Base-by-base conservation (phyloP, 2,888 invertebrate species). In the Alloplasta piceator region DNA sequence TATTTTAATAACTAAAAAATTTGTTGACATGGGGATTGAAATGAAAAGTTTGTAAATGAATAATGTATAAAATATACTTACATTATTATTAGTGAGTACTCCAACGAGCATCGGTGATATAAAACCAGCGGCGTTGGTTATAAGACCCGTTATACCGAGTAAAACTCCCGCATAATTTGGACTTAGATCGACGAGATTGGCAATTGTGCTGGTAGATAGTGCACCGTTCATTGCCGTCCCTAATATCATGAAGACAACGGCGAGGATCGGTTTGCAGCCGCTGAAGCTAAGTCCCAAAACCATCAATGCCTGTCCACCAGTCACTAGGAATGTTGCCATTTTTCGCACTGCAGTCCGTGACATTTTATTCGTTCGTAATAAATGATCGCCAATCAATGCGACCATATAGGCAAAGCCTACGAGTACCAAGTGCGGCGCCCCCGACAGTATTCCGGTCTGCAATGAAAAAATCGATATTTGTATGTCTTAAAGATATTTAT, bases 171-270 rank as follows among this genome's bases (percentile, higher is more conserved):
- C 94, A 85, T 93, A 94, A 88, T 95, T 95, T 0, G 95, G 95
- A 78, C 95, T 94, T 52, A 96, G 93, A 85, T 96, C 96, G 7
- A 96, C 95, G 70, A 95, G 93, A 77, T 94, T 94, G 5, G 96
- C 94, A 41, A 95, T 90, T 0, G 95, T 94, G 0, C 96, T 95
- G 0, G 95, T 94, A 0, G 95, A 95, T 3, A 95, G 94, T 0
- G 95, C 94, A 0, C 96, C 96, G 87, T 95, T 95, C 10, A 94
- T 92, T 55, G 94, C 94, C 0, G 94, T 94, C 0, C 95, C 95
- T n/a, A 94, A 82, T 12, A 94, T 94, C 82, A 96, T 92, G 80
- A 95, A 94, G 0, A 94, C 86, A 39, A 95, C 94, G 0, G 95
- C 95, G 1, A 93, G 91, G 0, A 90, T 91, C 4, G 94, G 93